Conservation (phyloP, 2,113 vertebrate genomes). For the Callopanchax toddi region DNA sequence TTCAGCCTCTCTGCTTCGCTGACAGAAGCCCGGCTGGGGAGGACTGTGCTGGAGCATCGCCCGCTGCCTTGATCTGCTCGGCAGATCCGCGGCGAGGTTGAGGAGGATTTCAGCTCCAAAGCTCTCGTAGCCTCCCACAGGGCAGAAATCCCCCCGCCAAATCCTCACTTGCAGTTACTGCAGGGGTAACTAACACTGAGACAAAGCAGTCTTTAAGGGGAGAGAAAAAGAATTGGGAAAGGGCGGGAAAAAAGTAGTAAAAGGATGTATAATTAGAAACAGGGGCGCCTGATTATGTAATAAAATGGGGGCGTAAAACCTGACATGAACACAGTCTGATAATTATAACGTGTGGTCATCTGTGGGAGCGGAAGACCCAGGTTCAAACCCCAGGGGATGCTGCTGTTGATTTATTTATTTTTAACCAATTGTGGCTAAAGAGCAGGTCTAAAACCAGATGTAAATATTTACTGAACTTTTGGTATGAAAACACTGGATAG, state of each 20-base stretch:
- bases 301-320: too few relatives aligned
- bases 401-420: too few relatives aligned
- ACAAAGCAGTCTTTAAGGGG: conserved; percentile 43
- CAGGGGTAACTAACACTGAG: conserved; percentile 44
- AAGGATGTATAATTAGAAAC: background rate
- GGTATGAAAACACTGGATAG: too few relatives aligned
- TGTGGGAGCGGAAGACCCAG: too few relatives aligned
- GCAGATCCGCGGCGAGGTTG: conserved; percentile 46
- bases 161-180: conserved; percentile 50
- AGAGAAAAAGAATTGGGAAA: conserved; percentile 2
- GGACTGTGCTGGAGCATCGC: conserved; percentile 48
- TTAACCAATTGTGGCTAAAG: too few relatives aligned
- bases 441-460: too few relatives aligned
- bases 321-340: too few relatives aligned
- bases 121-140: conserved; percentile 57
- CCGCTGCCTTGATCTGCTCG: conserved; percentile 60
- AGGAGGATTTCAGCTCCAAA: conserved; percentile 65
- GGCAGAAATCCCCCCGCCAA: conserved; percentile 62
- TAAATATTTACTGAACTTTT: too few relatives aligned
- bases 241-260: background rate
- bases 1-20: conserved; percentile 35
- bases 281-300: too few relatives aligned
- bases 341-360: too few relatives aligned
- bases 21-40: conserved; percentile 37
- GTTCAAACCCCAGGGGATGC: too few relatives aligned